Evolutionary conservation across 2,113 vertebrate species (phyloP), one percentile per base, ranked within the genome.

Genomic region (Gorsachius goisagi): DNA sequence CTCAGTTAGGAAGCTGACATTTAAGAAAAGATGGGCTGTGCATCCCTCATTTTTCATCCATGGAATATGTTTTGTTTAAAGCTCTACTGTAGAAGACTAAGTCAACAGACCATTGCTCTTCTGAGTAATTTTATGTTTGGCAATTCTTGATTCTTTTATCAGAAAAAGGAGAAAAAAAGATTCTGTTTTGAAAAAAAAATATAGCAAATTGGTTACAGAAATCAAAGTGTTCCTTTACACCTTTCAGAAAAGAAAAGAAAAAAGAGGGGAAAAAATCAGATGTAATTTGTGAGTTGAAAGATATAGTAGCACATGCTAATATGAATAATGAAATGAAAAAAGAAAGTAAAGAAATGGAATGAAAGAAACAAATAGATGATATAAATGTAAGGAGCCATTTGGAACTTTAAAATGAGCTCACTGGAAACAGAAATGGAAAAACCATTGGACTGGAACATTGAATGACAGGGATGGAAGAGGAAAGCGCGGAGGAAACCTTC

Each of bases 351-450:
- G 37, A 58, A 88, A 93, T 35, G 7, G 66, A 82, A 85, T 60
- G 8, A 88, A 94, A 60, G 2, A 93, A 87, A 89, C 63, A 0
- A 94, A 67, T 50, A 85, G 27, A 88, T 35, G 50, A 64, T 81
- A 73, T 66, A 83, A 89, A 77, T 58, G 24, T 50, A 55, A 81
- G 45, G 77, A 82, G 32, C 14, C 24, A 60, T 85, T 93, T 83
- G 53, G 85, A 94, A 73, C 7, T 91, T 92, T 84, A 78, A 93
- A 96, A 93, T 95, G n/a, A 95, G 67, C 50, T 89, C 45, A 64
- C 15, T 97, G 95, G 79, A 96, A 97, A 95, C 28, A 95, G 55
- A 95, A 95, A 95, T 96, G 91, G 94, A 94, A 97, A 96, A 96
- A 80, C 2, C 59, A 72, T 62, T 83, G 80, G 60, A 73, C 68